These are phyloP conservation scores for Chionodraco myersi DNA, from an alignment of 2,113 vertebrate species.

Conservation along the genomic window DNA sequence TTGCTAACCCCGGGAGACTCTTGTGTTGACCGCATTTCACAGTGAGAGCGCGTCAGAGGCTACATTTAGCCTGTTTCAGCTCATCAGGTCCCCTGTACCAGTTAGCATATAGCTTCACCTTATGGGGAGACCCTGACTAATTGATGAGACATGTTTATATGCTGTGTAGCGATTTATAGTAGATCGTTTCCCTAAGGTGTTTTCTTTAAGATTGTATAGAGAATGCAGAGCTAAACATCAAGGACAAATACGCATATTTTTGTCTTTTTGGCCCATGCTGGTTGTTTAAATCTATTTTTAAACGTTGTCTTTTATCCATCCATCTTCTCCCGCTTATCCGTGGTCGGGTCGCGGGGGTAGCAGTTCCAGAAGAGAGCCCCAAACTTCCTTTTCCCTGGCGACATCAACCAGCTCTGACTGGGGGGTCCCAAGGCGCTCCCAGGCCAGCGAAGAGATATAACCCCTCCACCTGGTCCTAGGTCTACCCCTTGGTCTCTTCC, in stretches of 20 bases:
- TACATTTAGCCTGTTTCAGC: conserved; percentile 67
- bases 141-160: not conserved
- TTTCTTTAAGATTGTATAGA: not conserved
- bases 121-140: not conserved
- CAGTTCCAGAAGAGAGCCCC: too few species aligned
- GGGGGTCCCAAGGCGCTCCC: too few species aligned
- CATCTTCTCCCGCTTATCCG: too few species aligned
- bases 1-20: conserved; percentile 47
- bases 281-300: too few species aligned
- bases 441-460: too few species aligned
- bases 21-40: conserved; percentile 59
- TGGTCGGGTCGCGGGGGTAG: too few species aligned
- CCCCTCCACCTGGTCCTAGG: too few species aligned
- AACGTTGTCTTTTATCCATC: too few species aligned
- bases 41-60: not conserved
- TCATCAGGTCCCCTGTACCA: conserved; percentile 48
- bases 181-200: not conserved
- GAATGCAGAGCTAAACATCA: not conserved
- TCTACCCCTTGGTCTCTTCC: too few species aligned
- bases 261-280: not conserved
- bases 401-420: too few species aligned
- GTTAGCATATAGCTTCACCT: not conserved
- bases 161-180: not conserved
- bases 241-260: not conserved
- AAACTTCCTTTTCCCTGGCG: too few species aligned